These are phyloP conservation scores for Oryctes rhinoceros DNA, from an alignment of 1,140 invertebrate species.

Conservation along the genomic window DNA sequence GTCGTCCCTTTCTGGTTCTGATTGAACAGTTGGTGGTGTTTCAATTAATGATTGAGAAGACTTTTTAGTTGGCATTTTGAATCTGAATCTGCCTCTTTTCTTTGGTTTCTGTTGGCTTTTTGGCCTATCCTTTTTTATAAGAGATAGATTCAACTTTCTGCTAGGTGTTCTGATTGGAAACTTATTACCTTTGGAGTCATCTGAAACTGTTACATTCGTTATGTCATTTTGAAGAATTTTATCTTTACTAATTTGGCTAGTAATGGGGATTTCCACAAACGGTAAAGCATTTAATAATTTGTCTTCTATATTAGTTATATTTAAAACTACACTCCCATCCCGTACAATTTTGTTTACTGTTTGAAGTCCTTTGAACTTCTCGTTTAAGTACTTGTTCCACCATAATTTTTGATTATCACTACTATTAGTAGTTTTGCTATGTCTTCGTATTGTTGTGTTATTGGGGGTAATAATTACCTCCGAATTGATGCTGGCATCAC, in stretches of 20 bases:
- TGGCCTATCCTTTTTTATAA: background rate
- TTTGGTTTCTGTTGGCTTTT: background rate
- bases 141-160: background rate
- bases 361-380: background rate
- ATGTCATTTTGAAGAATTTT: background rate
- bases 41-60: background rate
- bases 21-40: background rate
- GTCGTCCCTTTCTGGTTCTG: background rate
- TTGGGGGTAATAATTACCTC: background rate
- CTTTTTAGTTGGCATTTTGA: background rate
- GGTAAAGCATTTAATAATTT: background rate
- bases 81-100: background rate
- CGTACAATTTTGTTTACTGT: background rate
- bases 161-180: background rate
- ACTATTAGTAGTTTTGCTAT: background rate
- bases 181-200: background rate
- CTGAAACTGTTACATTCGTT: background rate
- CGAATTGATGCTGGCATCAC: too few species aligned
- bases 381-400: background rate
- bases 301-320: background rate
- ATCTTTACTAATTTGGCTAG: conserved; percentile 10
- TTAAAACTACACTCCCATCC: background rate
- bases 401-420: background rate
- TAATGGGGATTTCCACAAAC: background rate
- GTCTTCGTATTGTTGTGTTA: background rate